A percentile compares a stretch with the other conserved stretches of the same genome.
phyloP scores from a whole-genome alignment of 2,113 vertebrate species.

The Lepus europaeus region DNA sequence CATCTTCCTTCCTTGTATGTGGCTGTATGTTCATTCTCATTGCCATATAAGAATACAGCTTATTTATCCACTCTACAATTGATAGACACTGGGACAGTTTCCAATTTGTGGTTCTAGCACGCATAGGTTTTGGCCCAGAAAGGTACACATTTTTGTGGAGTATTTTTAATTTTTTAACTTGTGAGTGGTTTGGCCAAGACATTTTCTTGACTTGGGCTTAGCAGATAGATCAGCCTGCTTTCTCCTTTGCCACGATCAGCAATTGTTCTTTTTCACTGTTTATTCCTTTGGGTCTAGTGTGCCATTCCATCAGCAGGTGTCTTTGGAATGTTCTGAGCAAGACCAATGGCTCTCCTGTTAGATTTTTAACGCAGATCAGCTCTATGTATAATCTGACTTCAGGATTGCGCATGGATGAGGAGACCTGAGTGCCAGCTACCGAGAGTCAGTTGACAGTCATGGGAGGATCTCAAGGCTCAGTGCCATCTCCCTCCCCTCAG shows the following conservation, averaged over 20 bases:
- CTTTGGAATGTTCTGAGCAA: not conserved
- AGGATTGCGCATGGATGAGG: not conserved
- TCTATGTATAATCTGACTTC: not conserved
- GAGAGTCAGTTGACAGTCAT: not conserved
- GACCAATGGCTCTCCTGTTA: not conserved
- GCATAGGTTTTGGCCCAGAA: not conserved
- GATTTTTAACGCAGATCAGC: not conserved
- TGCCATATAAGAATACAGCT: not conserved
- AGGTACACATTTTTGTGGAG: not conserved
- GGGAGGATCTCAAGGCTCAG: not conserved
- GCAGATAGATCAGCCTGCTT: not conserved
- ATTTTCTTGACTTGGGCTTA: slow-evolving; percentile 19
- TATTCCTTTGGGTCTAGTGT: not conserved
- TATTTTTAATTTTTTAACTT: not conserved
- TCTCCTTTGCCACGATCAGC: not conserved
- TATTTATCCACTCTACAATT: not conserved
- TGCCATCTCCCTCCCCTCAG: too few species aligned
- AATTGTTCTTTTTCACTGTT: slow-evolving; percentile 19
- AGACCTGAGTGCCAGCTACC: not conserved
- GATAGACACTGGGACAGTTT: slow-evolving; percentile 9
- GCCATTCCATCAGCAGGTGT: not conserved
- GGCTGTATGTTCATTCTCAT: not conserved
- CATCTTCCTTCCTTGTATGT: not conserved
- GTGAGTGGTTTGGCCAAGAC: slow-evolving; percentile 4
- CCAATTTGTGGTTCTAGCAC: not conserved